These are phyloP conservation scores for Hedychridium roseum DNA, from an alignment of 2,888 invertebrate genomes.

Conservation along the genomic window DNA sequence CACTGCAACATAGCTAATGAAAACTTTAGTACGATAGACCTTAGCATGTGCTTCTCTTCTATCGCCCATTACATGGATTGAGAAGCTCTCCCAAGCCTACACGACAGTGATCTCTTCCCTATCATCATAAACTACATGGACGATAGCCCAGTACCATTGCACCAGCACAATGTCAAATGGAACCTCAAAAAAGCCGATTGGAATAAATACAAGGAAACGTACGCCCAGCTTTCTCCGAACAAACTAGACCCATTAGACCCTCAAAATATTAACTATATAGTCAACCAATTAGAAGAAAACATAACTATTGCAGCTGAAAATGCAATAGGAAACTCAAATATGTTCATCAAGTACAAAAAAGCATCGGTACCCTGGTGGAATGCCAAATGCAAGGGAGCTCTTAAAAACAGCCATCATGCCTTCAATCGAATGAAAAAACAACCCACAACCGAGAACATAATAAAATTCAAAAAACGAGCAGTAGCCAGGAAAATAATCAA, in stretches of 20 bases:
- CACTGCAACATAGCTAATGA: constrained; percentile 20
- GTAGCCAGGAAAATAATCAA: constrained; percentile 7
- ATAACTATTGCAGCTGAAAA: too few relatives aligned
- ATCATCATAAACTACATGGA: constrained; percentile 10
- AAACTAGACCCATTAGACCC: background rate
- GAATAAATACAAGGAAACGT: constrained; percentile 2
- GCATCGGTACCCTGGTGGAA: constrained; percentile 1
- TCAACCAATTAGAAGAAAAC: too few relatives aligned
- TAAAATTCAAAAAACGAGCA: too few relatives aligned
- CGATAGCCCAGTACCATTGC: background rate
- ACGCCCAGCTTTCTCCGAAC: background rate
- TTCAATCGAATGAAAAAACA: constrained; percentile 1
- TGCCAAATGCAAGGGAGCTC: background rate
- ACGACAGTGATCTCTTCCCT: constrained; percentile 29
- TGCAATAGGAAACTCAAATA: background rate
- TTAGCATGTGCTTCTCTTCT: constrained; percentile 6
- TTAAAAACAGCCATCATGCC: constrained; percentile 2
- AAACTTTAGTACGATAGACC: constrained; percentile 16
- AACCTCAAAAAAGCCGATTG: constrained; percentile 27
- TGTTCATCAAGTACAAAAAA: background rate
- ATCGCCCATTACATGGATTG: constrained; percentile 5
- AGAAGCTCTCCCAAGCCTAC: constrained; percentile 1
- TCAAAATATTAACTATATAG: background rate
- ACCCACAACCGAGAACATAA: background rate
- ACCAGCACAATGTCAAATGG: constrained; percentile 11